Base-by-base conservation (phyloP, 2,888 invertebrate genomes). In the Tribolium freemani region DNA sequence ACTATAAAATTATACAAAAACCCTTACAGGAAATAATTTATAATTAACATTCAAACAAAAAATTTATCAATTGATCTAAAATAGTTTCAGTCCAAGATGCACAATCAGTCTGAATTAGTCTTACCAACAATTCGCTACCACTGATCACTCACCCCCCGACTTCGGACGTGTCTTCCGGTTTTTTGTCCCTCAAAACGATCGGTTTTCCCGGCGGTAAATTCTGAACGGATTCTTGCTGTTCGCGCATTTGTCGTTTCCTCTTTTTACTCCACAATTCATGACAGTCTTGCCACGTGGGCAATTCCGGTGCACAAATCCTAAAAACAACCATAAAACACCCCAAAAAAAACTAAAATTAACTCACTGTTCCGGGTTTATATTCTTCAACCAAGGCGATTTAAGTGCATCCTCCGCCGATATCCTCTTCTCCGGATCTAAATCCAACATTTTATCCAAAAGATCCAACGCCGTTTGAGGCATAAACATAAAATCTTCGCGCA, bases 241-340 rank as follows among this genome's bases (percentile, higher is more conserved):
- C 95, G 51, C 94, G 90, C 83, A 94, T 90, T 85, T 94, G 94
- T 30, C 93, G 89, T 79, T 96, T 92, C n/a, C 97, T 92, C 85
- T 95, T 96, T 87, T 99, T 99, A 82, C 97, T 96, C 98, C 99
- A 99, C 84, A 99, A 90, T 87, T 99, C 99, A 88, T 99, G 99
- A 86, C 99, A 99, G 88, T 99, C 99, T 87, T 99, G 98, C 93
- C 96, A 96, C 30, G 94, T 95, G 0, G 98, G 98, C 77, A 99
- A 88, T 85, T 93, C 92, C 0, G 95, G 94, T 0, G 93, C 92
- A 58, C 93, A 89, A 93, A 96, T 95, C 87, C 95, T 95, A 73
- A 60, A 45, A 26, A 26, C n/a, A 48, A 63, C 31, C 51, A 31
- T 11, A 20, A 69, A 60, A 5, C n/a, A 38, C 38, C n/a, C 3